A percentile compares a stretch with the other conserved stretches of the same genome.
Conservation (phyloP, 2,113 vertebrate genomes). For the Cottus gobio region DNA sequence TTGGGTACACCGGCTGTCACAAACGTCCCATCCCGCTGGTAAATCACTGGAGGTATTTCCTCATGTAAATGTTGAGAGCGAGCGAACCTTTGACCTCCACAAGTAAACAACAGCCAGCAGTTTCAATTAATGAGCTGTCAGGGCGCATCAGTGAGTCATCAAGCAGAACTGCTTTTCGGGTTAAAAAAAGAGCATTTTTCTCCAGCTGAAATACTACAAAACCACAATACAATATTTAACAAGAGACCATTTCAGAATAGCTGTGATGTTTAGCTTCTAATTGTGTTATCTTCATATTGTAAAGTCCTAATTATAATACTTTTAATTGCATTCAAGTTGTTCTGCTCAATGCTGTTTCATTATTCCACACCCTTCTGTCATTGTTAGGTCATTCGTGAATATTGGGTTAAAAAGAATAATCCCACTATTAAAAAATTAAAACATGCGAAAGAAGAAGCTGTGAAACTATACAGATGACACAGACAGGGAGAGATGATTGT, state of each 20-base stretch:
- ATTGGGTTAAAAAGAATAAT: neutral
- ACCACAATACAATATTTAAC: neutral
- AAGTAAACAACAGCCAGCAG: conserved; percentile 27
- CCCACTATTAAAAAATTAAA: neutral
- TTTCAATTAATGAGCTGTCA: conserved; percentile 42
- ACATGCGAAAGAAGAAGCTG: neutral
- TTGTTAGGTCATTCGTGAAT: neutral
- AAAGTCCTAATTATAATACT: conserved; percentile 6
- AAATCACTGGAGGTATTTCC: conserved; percentile 17
- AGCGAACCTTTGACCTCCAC: conserved; percentile 33
- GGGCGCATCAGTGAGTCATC: conserved; percentile 20
- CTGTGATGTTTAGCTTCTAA: neutral
- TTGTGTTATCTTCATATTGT: neutral
- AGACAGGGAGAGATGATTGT: neutral
- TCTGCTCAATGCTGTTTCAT: neutral
- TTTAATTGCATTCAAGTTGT: no score
- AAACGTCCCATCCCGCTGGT: neutral
- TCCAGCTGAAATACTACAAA: neutral
- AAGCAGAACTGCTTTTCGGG: conserved; percentile 10
- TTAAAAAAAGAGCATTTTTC: neutral
- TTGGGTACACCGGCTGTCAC: conserved; percentile 7
- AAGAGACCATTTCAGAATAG: neutral
- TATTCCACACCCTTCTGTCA: conserved; percentile 26
- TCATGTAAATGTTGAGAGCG: neutral
- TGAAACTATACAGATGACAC: neutral